Conservation (phyloP, 2,113 vertebrate genomes). For the Camelus bactrianus region DNA sequence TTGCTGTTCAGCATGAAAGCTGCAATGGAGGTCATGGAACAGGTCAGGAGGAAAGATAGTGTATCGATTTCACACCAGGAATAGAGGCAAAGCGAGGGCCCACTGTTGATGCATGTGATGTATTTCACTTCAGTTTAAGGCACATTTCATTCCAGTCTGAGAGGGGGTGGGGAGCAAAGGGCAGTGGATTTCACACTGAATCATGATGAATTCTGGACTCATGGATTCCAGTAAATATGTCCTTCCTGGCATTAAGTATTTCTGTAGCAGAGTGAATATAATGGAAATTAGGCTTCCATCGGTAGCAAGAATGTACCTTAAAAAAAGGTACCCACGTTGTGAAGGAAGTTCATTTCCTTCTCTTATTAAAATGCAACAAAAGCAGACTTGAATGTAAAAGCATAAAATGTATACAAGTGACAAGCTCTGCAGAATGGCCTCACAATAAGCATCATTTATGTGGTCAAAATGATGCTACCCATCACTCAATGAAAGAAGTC, state of each 20-base stretch:
- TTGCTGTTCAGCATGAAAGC: slow-evolving; percentile 93
- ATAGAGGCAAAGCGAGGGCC: slow-evolving; percentile 88
- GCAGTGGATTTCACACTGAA: slow-evolving; percentile 91
- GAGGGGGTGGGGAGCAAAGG: slow-evolving; percentile 91
- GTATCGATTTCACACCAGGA: slow-evolving; percentile 95
- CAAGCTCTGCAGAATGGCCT: slow-evolving; percentile 46
- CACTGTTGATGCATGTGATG: slow-evolving; percentile 89
- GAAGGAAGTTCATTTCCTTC: slow-evolving; percentile 49
- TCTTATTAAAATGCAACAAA: slow-evolving; percentile 47
- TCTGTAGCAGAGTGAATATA: slow-evolving; percentile 86
- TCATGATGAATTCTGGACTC: slow-evolving; percentile 93
- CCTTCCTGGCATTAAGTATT: slow-evolving; percentile 89
- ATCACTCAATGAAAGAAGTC: slow-evolving; percentile 12
- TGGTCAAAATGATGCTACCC: slow-evolving; percentile 37
- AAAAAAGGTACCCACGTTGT: not conserved
- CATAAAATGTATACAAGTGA: slow-evolving; percentile 22
- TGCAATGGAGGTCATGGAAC: slow-evolving; percentile 93
- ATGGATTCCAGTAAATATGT: slow-evolving; percentile 90
- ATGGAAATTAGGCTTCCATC: slow-evolving; percentile 84
- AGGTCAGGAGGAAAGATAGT: slow-evolving; percentile 95
- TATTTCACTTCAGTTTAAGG: slow-evolving; percentile 93
- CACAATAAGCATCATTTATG: not conserved
- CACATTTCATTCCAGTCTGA: slow-evolving; percentile 92
- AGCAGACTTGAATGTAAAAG: slow-evolving; percentile 46
- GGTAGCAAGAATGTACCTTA: slow-evolving; percentile 54